Evolutionary conservation across 2,888 invertebrate species (phyloP).

Genomic region (Amphiduros pacificus): DNA sequence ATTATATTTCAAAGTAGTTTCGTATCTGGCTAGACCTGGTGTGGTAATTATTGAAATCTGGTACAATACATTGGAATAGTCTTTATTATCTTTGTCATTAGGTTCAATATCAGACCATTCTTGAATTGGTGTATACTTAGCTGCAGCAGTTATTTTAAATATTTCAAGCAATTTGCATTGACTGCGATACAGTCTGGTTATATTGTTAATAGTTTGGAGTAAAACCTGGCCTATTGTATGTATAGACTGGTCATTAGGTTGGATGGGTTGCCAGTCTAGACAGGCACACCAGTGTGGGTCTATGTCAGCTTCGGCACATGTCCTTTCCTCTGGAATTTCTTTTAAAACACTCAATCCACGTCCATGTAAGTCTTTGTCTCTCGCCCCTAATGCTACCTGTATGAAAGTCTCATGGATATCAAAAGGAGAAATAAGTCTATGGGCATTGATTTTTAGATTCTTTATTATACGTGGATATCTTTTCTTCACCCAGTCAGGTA

Average conservation of each 20-base stretch:
- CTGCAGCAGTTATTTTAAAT: slow-evolving; percentile 20
- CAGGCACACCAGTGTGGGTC: slow-evolving; percentile 97
- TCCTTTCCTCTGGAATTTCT: slow-evolving; percentile 69
- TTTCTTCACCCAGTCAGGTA: slow-evolving; percentile 72
- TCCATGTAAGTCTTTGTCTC: slow-evolving; percentile 24
- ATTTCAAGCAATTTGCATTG: slow-evolving; percentile 19
- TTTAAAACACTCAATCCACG: slow-evolving; percentile 53
- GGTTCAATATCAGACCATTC: slow-evolving; percentile 85
- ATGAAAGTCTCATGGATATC: slow-evolving; percentile 82
- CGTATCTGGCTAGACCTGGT: slow-evolving; percentile 80
- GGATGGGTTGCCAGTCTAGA: slow-evolving; percentile 76
- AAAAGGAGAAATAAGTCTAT: slow-evolving; percentile 81
- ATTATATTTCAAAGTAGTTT: slow-evolving; percentile 70
- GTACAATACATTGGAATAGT: slow-evolving; percentile 69
- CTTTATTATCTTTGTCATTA: slow-evolving; percentile 71
- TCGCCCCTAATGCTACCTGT: slow-evolving; percentile 65
- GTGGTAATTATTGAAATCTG: slow-evolving; percentile 77
- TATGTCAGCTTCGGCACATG: slow-evolving; percentile 85
- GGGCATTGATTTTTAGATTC: slow-evolving; percentile 67
- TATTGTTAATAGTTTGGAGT: slow-evolving; percentile 21
- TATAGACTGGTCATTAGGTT: slow-evolving; percentile 62
- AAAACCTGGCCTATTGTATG: slow-evolving; percentile 38
- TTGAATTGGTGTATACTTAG: slow-evolving; percentile 70
- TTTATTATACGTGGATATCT: slow-evolving; percentile 67
- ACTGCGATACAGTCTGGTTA: slow-evolving; percentile 11